Base-by-base conservation (phyloP, 2,888 invertebrate genomes). In the Rhorus exstirpatorius region DNA sequence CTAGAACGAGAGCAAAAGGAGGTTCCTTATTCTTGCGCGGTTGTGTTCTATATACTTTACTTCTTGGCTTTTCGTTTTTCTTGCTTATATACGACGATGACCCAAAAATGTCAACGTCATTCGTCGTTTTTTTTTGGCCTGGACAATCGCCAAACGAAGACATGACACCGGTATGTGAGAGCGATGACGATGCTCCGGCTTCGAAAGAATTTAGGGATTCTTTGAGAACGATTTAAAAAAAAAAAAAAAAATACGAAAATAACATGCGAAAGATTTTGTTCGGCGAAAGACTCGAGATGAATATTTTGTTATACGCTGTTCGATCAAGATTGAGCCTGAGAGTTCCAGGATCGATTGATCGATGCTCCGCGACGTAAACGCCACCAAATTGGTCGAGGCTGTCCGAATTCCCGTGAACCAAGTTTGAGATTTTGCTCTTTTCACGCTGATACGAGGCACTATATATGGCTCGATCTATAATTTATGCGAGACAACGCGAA, bases 81-180 rank as follows among this genome's bases (percentile, higher is more conserved):
- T 31, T 31, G 2, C n/a, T 14, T 41, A 3, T 53, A 41, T 44
- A 26, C 63, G 49, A 60, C 31, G 49, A 24, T 44, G 60, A 17
- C 61, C 74, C 49, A 17, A 46, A 44, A 53, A 53, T 26, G 61
- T 61, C 74, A 61, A 51, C 17, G 17, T 70, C 71, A 51, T 77
- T 35, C 51, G 51, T 77, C 81, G n/a, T n/a, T n/a, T n/a, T n/a
- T 77, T 81, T n/a, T 21, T 63, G 24, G 24, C 12, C n/a, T 6
- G 21, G 81, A 72, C 71, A 71, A 21, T 46, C 71, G 49, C n/a
- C 26, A 19, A 24, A 21, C 24, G 3, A 12, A 3, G 10, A 19
- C 19, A 3, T 44, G n/a, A 14, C 17, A 24, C 38, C 12, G 24
- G n/a, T 24, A 10, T 17, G 61, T 19, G 26, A 53, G 21, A 46